Conservation (phyloP, 2,797 vertebrate genomes). For the Poeciliopsis presidionis region DNA sequence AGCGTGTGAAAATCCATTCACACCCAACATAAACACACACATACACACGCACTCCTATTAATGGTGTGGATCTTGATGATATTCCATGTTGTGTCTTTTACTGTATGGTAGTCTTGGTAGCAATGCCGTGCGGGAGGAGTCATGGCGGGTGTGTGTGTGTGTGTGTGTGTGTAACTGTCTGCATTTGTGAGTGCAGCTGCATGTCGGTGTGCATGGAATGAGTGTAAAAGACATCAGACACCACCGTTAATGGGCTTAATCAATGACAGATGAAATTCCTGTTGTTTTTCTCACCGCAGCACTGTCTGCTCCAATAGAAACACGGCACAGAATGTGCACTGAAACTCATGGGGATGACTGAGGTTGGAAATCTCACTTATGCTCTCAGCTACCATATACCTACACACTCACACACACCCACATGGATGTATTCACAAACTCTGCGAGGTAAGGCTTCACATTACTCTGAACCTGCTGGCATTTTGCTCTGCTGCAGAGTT, state of each 20-base stretch:
- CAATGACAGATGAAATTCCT: constrained; percentile 82
- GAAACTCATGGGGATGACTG: constrained; percentile 70
- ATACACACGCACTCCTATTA: constrained; percentile 19
- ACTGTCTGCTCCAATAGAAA: constrained; percentile 79
- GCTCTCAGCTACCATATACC: constrained; percentile 58
- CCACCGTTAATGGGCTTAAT: constrained; percentile 82
- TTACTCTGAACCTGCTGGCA: constrained; percentile 52
- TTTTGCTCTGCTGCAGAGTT: constrained; percentile 50
- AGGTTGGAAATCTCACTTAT: constrained; percentile 78
- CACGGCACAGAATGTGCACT: constrained; percentile 72
- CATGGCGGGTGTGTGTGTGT: constrained; percentile 39
- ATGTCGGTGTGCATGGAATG: constrained; percentile 73
- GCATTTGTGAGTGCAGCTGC: constrained; percentile 69
- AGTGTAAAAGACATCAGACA: constrained; percentile 82
- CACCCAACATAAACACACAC: constrained; percentile 75
- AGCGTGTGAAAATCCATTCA: constrained; percentile 83
- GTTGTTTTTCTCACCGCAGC: constrained; percentile 80
- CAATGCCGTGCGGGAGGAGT: constrained; percentile 55
- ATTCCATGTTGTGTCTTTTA: constrained; percentile 75
- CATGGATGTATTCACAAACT: constrained; percentile 22
- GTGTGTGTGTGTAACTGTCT: constrained; percentile 32
- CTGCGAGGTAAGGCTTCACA: constrained; percentile 35
- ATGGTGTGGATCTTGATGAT: constrained; percentile 75
- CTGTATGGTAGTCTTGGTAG: constrained; percentile 74
- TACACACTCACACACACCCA: constrained; percentile 33